Evolutionary conservation across 2,113 vertebrate genomes (phyloP), one percentile per base, ranked within the genome.

Genomic region (Cacatua alba): DNA sequence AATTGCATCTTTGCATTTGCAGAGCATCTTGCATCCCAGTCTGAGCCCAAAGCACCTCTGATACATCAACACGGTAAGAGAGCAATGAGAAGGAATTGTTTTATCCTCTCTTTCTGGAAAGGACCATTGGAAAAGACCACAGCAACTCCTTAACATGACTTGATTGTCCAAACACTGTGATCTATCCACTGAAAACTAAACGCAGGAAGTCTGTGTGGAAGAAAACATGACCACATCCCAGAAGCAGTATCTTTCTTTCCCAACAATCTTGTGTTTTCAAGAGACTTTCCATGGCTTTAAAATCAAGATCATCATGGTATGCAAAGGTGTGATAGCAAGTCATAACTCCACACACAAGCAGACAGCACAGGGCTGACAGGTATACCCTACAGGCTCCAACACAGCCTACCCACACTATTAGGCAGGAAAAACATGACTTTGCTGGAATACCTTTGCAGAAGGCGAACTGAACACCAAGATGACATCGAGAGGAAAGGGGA

Each of bases 1-100:
- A 86, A 95, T 95, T 95, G 71, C 93, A 89, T 83, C 91, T 89
- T 75, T 24, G 92, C 88, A 37, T 90, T 86, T 74, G 91, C 92
- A 77, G 37, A 8, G 82, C 11, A 76, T 59, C 89, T 83, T 28
- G 78, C 82, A 92, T 95, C 94, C 95, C 86, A 78, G 60, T 49
- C 1, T 0, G 44, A 92, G 90, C 55, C 84, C 85, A 3, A 43
- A 70, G 75, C 79, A 46, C 85, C 13, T 53, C 85, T 7, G 37
- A 6, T 8, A 63, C 1, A 29, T 41, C 55, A 88, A 88, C 92
- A 81, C 7, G 0, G 3, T 10, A 37, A 37, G 33, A 62, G 19
- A 70, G 68, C 71, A 20, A 6, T 2, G 0, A 43, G 64, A 24
- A 76, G 57, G 80, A 80, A 53, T 18, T 41, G 83, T 6, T 79